Evolutionary conservation across 2,113 vertebrate species (phyloP), one percentile per base, ranked within the genome.

Genomic region (Holacanthus passer): DNA sequence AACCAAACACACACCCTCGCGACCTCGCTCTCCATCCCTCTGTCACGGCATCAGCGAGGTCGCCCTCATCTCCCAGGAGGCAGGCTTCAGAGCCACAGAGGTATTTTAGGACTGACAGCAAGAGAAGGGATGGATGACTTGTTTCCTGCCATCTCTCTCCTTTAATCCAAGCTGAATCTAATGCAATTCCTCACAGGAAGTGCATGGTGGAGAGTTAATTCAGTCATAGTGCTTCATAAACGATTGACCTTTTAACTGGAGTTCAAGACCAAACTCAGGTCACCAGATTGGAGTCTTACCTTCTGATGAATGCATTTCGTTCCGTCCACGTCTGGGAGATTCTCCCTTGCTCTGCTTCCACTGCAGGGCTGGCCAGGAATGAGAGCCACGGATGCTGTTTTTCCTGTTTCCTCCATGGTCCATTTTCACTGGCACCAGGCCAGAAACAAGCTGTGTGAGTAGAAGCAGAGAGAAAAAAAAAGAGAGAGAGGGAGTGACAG

Each of bases 31-130:
- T 73, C 43, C 62, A 31, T 70, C 71, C 55, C 41, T 67, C 72
- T 79, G 32, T 80, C 70, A 53, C 47, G 12, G 60, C 71, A 62
- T 89, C 62, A 68, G 77, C 64, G n/a, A 77, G 83, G 88, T 87
- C 73, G 2, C 55, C 71, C 62, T 73, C 41, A 47, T 87, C 74
- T 86, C 83, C 83, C 39, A 37, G 79, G 88, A 87, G 83, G 89
- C 79, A 22, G 68, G 14, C 60, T 82, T 70, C 20, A 43, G 53
- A 85, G 72, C 59, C 55, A 37, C 64, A 37, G 59, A 67, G 62
- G 53, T 79, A 82, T 87, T 87, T 91, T 69, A 63, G 73, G 52
- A 82, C 45, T 59, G 79, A 70, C 81, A 66, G 67, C 17, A n/a
- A 73, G 59, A 50, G 50, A 48, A 41, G 20, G 32, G 78, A 85